Percentiles rank a stretch among this genome's conserved stretches.
Conservation (phyloP, 2,797 vertebrate species). For the Pelobates cultripes region DNA sequence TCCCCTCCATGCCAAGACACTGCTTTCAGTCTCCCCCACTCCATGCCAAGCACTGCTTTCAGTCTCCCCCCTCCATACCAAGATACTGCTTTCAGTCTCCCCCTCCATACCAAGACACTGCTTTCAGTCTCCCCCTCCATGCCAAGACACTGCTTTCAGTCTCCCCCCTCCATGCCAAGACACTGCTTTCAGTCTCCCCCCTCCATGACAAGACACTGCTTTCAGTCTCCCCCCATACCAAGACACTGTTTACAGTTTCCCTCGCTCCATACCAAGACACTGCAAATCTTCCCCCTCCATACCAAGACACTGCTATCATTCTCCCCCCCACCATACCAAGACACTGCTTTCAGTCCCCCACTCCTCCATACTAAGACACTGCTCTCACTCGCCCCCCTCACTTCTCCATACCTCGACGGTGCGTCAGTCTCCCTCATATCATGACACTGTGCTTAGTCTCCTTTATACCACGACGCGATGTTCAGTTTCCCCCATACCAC, state of each 20-base stretch:
- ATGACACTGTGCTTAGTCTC: too few relatives aligned
- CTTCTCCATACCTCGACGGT: too few relatives aligned
- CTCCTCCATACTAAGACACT: background rate
- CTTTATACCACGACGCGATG: too few relatives aligned
- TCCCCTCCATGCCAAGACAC: background rate
- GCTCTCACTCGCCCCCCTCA: background rate
- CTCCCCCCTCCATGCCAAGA: background rate
- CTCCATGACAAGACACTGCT: background rate
- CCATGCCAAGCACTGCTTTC: too few relatives aligned
- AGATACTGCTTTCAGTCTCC: background rate
- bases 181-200: background rate
- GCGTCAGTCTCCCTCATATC: too few relatives aligned
- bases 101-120: background rate
- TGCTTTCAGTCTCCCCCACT: background rate
- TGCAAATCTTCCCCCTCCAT: too few relatives aligned
- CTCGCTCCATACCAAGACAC: background rate
- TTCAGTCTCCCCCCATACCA: too few relatives aligned
- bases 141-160: background rate
- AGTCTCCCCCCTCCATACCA: too few relatives aligned
- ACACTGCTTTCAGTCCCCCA: background rate
- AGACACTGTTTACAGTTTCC: too few relatives aligned
- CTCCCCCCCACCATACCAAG: background rate
- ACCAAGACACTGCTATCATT: background rate
- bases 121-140: background rate
- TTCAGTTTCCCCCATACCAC: too few relatives aligned